Percentiles rank a stretch among this genome's conserved stretches.
phyloP scores from a whole-genome alignment of 2,113 vertebrate species.

The Vimba vimba region DNA sequence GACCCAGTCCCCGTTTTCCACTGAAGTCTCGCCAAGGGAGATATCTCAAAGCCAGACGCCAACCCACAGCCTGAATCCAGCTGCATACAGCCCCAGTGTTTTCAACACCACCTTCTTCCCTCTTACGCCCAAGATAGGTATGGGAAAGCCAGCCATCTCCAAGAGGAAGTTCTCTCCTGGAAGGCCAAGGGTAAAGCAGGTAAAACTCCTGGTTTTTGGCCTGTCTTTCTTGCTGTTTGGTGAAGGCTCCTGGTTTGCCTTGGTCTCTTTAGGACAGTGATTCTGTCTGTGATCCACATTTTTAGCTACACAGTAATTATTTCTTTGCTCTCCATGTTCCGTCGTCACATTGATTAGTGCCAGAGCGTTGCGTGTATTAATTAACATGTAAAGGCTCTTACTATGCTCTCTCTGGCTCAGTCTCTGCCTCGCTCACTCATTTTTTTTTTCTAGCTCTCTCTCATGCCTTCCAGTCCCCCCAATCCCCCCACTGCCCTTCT shows the following conservation, averaged over 20 bases:
- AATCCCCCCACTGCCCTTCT: conserved; percentile 15
- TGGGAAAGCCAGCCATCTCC: conserved; percentile 97
- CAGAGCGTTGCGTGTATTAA: conserved; percentile 56
- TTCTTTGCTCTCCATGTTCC: conserved; percentile 40
- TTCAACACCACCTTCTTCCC: conserved; percentile 80
- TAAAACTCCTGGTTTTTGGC: conserved; percentile 63
- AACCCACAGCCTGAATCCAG: conserved; percentile 48
- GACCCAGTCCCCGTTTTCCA: conserved; percentile 78
- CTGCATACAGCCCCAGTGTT: conserved; percentile 63
- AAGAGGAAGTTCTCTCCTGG: conserved; percentile 98
- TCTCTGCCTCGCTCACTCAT: not conserved
- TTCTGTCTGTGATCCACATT: conserved; percentile 42
- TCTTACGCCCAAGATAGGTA: conserved; percentile 93
- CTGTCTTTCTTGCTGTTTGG: not conserved
- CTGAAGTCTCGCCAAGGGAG: conserved; percentile 81
- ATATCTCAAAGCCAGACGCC: conserved; percentile 67
- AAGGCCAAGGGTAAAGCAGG: conserved; percentile 90
- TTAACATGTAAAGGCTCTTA: conserved; percentile 56
- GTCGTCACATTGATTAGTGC: conserved; percentile 55
- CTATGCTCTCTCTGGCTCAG: conserved; percentile 11
- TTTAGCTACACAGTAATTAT: conserved; percentile 51
- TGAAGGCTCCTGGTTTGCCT: not conserved
- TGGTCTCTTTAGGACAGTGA: not conserved
- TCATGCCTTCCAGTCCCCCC: conserved; percentile 6
- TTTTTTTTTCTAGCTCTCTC: not conserved